Base-by-base conservation (phyloP, 2,888 invertebrate species). In the Drosophila recens region DNA sequence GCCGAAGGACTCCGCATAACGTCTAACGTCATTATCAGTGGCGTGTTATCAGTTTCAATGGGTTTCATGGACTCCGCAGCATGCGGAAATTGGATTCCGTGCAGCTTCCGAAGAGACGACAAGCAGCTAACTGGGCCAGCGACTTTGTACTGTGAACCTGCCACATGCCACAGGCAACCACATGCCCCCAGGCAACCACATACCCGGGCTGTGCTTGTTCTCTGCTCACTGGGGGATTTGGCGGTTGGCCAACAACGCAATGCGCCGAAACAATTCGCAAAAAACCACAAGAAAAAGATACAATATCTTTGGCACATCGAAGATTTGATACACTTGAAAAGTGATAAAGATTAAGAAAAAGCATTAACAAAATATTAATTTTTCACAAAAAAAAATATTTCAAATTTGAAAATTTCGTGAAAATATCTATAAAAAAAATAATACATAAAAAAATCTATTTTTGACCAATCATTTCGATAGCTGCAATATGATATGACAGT, bases 221-320 rank as follows among this genome's bases (percentile, higher is more conserved):
- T 17, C 17, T 17, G 17, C 17, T 17, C 17, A 17, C 17, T 17
- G 17, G 33, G 15, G 49, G 45, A 33, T 36, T 67, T 83, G 82
- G 82, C 87, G 27, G 15, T 27, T 52, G 53, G 88, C 83, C 87
- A 83, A 79, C 61, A 75, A 72, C 84, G 85, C 86, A 86, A 53
- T 74, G 82, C 70, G 74, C 68, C 61, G 70, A 71, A 58, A 64
- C 52, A 49, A 70, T 71, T 58, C 54, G 68, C 65, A 62, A 72
- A 38, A 36, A 43, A 42, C 57, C 1, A 6, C 6, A 6, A 38
- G 5, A n/a, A 2, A 36, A 34, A 11, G 13, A 36, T 13, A 13
- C 1, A 13, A 4, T 36, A 36, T 36, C 13, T 13, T 6, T 2
- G n/a, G 3, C 8, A 40, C 15, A 9, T 9, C 40, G 40, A 40